A percentile compares a stretch with the other conserved stretches of the same genome.
phyloP scores from a whole-genome alignment of 2,888 invertebrate species.

The Euplexia lucipara region DNA sequence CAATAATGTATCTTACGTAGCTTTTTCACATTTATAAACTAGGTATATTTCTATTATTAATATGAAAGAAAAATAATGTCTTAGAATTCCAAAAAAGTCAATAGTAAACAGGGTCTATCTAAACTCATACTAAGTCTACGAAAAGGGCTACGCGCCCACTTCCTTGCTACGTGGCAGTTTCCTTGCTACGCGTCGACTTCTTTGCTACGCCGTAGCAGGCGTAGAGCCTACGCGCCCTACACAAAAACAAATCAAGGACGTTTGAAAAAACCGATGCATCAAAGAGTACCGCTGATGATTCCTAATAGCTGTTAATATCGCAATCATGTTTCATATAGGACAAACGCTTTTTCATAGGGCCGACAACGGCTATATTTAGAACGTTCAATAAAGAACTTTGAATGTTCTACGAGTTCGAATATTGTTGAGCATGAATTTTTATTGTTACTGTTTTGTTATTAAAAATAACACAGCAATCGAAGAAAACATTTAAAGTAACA shows the following conservation, averaged over 20 bases:
- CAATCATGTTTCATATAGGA: constrained; percentile 2
- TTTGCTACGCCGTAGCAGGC: constrained; percentile 61
- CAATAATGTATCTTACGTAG: not conserved
- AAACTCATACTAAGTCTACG: constrained; percentile 11
- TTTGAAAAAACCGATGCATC: constrained; percentile 19
- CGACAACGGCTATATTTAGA: constrained; percentile 4
- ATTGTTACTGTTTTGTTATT: not conserved
- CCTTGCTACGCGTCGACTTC: constrained; percentile 35
- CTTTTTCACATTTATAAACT: too few relatives aligned
- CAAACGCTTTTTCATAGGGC: constrained; percentile 11
- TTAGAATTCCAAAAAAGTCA: constrained; percentile 10
- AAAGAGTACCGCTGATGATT: constrained; percentile 39
- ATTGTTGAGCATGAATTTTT: not conserved
- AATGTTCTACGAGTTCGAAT: not conserved
- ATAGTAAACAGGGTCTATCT: not conserved
- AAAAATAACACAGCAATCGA: not conserved
- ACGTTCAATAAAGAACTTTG: constrained; percentile 4
- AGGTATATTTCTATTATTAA: too few relatives aligned
- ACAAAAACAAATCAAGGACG: constrained; percentile 43
- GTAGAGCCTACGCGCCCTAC: constrained; percentile 43
- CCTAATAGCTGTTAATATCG: constrained; percentile 15
- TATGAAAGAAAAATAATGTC: too few relatives aligned
- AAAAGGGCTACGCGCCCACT: constrained; percentile 34
- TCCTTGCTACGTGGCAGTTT: constrained; percentile 44
- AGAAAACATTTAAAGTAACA: constrained; percentile 6